A percentile compares a stretch with the other conserved stretches of the same genome.
Evolutionary conservation across 1,140 invertebrate species (phyloP).

Genomic region (Megathymus violae): DNA sequence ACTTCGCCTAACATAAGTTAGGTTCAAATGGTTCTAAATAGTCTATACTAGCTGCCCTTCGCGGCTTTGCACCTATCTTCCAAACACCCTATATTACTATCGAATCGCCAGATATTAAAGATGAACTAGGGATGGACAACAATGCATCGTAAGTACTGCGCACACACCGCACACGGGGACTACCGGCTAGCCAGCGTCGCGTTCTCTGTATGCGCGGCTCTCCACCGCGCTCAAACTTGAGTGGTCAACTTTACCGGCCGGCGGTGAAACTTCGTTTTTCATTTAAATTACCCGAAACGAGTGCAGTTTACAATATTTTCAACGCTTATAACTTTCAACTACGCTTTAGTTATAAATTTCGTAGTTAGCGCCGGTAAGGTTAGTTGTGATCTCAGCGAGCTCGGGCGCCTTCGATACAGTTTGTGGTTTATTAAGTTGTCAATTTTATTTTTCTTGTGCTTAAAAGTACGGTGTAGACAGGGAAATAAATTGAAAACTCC

Average conservation of each 20-base stretch:
- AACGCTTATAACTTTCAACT: slow-evolving; percentile 67
- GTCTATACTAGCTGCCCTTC: too few relatives aligned
- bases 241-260: slow-evolving; percentile 75
- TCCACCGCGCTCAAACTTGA: slow-evolving; percentile 67
- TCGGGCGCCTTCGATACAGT: slow-evolving; percentile 51
- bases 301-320: slow-evolving; percentile 80
- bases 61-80: too few relatives aligned
- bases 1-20: too few relatives aligned
- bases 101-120: slow-evolving; percentile 42
- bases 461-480: not conserved
- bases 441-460: slow-evolving; percentile 21
- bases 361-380: slow-evolving; percentile 54
- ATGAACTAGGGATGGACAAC: too few relatives aligned
- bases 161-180: slow-evolving; percentile 41
- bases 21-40: too few relatives aligned
- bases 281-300: slow-evolving; percentile 80
- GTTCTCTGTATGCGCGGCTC: slow-evolving; percentile 57
- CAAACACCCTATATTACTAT: too few relatives aligned
- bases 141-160: slow-evolving; percentile 47
- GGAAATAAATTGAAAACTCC: slow-evolving; percentile 22
- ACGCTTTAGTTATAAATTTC: slow-evolving; percentile 76
- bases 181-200: slow-evolving; percentile 21
- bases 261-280: slow-evolving; percentile 77
- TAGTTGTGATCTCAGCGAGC: slow-evolving; percentile 47
- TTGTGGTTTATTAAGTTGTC: slow-evolving; percentile 21